Base-by-base conservation (phyloP, 1,140 invertebrate species). In the Hypothenemus hampei region DNA sequence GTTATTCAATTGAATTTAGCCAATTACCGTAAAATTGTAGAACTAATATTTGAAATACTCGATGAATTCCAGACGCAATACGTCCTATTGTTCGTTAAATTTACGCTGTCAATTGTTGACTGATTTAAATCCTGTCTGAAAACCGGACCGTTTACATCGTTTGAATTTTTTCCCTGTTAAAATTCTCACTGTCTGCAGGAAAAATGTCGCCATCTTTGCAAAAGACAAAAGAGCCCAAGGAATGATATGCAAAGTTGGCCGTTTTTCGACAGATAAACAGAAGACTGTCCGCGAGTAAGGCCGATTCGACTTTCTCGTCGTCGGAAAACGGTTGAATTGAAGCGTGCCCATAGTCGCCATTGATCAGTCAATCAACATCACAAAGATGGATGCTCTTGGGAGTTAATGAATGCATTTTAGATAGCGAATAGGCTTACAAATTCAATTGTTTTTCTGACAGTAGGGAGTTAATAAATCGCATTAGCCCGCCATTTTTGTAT, bases 361-460 rank as follows among this genome's bases (percentile, higher is more conserved):
- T 58, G 56, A 58, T 52, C 56, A 58, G 56, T 58, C 56, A 58
- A 51, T 58, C 56, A 58, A 29, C 48, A 47, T 58, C 48, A 51
- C 41, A 18, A 37, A 39, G 56, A 51, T 58, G 48, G 48, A 58
- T 58, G 47, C 23, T 31, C 31, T 47, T 11, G 10, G n/a, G 13
- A 29, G 52, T 40, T 37, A 55, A 55, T 47, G 52, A 47, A 55
- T 26, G 33, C 43, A 46, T 55, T 53, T 55, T 55, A 55, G 52
- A 55, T 45, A 46, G 29, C 23, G 33, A 46, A 33, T 45, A 45
- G 40, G 35, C 29, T n/a, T 46, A 46, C 22, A 55, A 37, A 47
- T 55, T 47, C 52, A 46, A 55, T 55, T 55, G 52, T 52, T 52
- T 52, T 47, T 47, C 39, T 37, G 16, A 24, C 8, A 5, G n/a